Evolutionary conservation across 2,113 vertebrate genomes (phyloP).

Genomic region (Neolamprologus fasciatus): DNA sequence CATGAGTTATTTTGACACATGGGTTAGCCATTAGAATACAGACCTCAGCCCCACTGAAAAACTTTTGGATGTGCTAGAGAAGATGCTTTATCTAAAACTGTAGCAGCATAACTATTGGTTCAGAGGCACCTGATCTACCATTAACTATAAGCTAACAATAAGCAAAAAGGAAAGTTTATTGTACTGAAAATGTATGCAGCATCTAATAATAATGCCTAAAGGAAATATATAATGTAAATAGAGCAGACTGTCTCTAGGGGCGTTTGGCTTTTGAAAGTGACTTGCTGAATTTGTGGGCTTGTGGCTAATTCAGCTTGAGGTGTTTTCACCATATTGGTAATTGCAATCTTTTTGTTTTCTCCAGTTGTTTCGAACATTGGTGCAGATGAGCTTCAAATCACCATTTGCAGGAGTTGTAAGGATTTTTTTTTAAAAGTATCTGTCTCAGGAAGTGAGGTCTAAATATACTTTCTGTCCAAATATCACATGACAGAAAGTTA

Average conservation of each 20-base stretch:
- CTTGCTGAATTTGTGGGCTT: background rate
- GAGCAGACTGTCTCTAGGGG: background rate
- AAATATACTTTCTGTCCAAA: background rate
- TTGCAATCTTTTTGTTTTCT: background rate
- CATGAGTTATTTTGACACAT: background rate
- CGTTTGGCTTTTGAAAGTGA: background rate
- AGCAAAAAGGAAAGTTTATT: background rate
- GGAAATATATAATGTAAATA: background rate
- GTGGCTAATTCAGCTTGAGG: background rate
- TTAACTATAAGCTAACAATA: background rate
- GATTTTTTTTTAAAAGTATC: background rate
- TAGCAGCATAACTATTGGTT: background rate
- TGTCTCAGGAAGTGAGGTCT: background rate
- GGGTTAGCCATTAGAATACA: background rate
- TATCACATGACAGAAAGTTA: background rate
- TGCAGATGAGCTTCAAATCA: background rate
- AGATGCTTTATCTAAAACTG: background rate
- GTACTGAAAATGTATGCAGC: background rate
- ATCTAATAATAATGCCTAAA: background rate
- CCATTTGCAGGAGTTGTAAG: background rate
- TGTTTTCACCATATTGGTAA: background rate
- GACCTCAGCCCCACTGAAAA: background rate
- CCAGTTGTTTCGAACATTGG: background rate
- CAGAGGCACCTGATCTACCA: background rate
- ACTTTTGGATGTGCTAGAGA: background rate